A percentile compares a stretch with the other conserved stretches of the same genome.
These are phyloP conservation scores for Nemoura dubitans DNA, from an alignment of 2,888 invertebrate species.

Conservation along the genomic window DNA sequence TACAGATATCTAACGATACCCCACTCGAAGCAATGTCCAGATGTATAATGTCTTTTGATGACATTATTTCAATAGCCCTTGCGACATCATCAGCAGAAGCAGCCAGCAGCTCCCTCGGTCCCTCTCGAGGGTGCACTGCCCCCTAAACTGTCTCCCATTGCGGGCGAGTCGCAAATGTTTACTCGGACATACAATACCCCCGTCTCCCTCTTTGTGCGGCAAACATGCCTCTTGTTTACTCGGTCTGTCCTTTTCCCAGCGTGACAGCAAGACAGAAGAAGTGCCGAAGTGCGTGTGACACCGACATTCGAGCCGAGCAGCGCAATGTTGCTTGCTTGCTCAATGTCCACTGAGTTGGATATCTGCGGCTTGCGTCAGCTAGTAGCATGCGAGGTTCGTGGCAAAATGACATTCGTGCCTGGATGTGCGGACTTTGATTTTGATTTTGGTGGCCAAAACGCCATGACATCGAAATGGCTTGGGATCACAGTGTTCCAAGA, in stretches of 20 bases:
- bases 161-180: conserved; percentile 26
- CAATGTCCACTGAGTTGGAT: neutral
- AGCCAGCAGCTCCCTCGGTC: conserved; percentile 1
- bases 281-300: conserved; percentile 8
- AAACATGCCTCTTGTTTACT: conserved; percentile 44
- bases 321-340: neutral
- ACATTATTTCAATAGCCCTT: neutral
- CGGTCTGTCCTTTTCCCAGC: conserved; percentile 47
- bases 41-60: conserved; percentile 7
- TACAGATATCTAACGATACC: neutral
- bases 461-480: neutral
- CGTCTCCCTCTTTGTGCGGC: conserved; percentile 38
- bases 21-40: neutral
- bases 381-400: neutral
- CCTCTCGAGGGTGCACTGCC: neutral
- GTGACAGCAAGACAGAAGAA: neutral
- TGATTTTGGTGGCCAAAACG: neutral
- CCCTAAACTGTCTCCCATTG: neutral
- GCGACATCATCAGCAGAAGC: neutral
- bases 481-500: too few species aligned
- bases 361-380: neutral
- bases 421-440: too few species aligned
- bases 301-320: neutral
- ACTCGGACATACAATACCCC: conserved; percentile 47
- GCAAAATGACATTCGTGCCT: neutral